Evolutionary conservation across 2,888 invertebrate genomes (phyloP).

Genomic region (Agonopterix arenella): DNA sequence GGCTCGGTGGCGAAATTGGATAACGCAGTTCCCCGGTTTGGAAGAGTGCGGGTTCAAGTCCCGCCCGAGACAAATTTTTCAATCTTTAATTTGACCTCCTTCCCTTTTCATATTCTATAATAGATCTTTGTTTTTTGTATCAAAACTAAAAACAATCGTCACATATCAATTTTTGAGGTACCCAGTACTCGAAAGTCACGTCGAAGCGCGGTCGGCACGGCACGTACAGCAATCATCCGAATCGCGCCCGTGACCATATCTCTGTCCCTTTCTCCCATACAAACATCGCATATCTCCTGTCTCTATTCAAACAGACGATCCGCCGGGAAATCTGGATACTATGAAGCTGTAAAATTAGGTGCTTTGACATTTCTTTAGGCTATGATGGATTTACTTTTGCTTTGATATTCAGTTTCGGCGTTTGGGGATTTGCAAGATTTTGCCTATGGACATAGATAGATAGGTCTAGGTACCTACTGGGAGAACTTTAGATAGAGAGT

Average conservation of each 20-base stretch:
- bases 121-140: conserved; percentile 28
- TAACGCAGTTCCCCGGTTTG: too few relatives aligned
- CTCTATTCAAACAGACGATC: conserved; percentile 40
- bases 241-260: conserved; percentile 63
- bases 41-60: too few relatives aligned
- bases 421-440: background rate
- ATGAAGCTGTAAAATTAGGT: conserved; percentile 59
- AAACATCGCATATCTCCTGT: conserved; percentile 14
- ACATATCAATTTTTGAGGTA: conserved; percentile 20
- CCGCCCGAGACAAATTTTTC: too few relatives aligned
- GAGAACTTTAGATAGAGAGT: too few relatives aligned
- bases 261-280: conserved; percentile 32
- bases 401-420: conserved; percentile 36
- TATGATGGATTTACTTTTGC: conserved; percentile 60
- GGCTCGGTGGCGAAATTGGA: too few relatives aligned
- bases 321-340: conserved; percentile 71
- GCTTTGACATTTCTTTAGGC: conserved; percentile 68
- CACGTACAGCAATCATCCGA: conserved; percentile 73
- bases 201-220: conserved; percentile 61
- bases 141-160: conserved; percentile 30
- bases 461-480: too few relatives aligned
- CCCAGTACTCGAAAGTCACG: conserved; percentile 54
- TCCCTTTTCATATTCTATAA: too few relatives aligned
- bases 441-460: background rate
- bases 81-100: too few relatives aligned